Percentiles rank a stretch among this genome's conserved stretches.
These are phyloP conservation scores for Conus ventricosus DNA, from an alignment of 1,140 invertebrate genomes.

Conservation along the genomic window DNA sequence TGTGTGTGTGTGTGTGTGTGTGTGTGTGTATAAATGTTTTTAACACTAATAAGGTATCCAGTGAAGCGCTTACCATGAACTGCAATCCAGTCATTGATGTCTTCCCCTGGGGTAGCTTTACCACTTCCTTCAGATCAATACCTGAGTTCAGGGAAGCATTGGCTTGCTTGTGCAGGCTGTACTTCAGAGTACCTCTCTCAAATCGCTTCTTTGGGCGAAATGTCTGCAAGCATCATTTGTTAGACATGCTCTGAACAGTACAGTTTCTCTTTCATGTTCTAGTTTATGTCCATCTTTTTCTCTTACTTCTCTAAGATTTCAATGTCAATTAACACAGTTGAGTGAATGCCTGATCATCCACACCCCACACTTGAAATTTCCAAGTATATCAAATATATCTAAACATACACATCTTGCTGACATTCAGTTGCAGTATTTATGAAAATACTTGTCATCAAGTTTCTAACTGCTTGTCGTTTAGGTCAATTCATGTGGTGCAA, in stretches of 20 bases:
- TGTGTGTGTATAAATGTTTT: too few relatives aligned
- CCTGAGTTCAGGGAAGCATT: constrained; percentile 96
- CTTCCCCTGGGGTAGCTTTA: constrained; percentile 91
- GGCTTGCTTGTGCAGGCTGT: constrained; percentile 94
- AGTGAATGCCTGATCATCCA: too few relatives aligned
- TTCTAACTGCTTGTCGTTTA: too few relatives aligned
- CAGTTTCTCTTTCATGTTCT: not conserved
- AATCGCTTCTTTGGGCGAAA: constrained; percentile 85
- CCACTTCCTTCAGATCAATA: constrained; percentile 90
- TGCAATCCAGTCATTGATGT: constrained; percentile 95
- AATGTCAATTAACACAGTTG: not conserved
- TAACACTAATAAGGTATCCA: too few relatives aligned
- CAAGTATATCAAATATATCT: too few relatives aligned
- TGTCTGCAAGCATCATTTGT: constrained; percentile 62
- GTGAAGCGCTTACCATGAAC: constrained; percentile 85
- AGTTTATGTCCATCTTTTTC: not conserved
- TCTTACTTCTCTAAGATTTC: not conserved
- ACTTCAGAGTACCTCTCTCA: constrained; percentile 91
- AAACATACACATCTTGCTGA: too few relatives aligned
- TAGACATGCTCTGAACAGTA: not conserved
- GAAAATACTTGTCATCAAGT: too few relatives aligned
- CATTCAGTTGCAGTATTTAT: too few relatives aligned
- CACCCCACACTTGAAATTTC: too few relatives aligned
- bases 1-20: too few relatives aligned
- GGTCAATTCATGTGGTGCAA: too few relatives aligned